Evolutionary conservation across 1,140 invertebrate species (phyloP).

Genomic region (Asbolus verrucosus): DNA sequence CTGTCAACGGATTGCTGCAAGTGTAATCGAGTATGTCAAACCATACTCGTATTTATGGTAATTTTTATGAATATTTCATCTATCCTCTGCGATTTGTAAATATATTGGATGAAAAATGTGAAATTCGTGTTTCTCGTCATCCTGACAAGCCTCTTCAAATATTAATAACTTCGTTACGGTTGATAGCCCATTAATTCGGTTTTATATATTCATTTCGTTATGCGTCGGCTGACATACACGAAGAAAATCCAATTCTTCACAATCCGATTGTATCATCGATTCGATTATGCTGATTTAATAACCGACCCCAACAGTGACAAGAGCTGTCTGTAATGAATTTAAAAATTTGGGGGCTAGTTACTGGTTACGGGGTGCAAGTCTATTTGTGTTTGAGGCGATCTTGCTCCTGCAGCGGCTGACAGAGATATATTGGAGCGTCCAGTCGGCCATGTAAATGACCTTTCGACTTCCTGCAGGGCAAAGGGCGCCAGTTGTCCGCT

Average conservation of each 20-base stretch:
- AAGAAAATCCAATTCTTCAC: slow-evolving; percentile 8
- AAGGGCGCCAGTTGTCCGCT: slow-evolving; percentile 26
- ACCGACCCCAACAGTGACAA: too few species aligned
- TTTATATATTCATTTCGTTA: slow-evolving; percentile 14
- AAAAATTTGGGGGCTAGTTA: too few species aligned
- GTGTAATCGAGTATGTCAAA: slow-evolving; percentile 46
- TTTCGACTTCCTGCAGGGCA: slow-evolving; percentile 29
- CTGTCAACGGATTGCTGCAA: slow-evolving; percentile 41
- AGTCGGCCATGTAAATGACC: slow-evolving; percentile 34
- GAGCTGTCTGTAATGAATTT: too few species aligned
- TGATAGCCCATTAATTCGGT: slow-evolving; percentile 28
- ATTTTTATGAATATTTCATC: slow-evolving; percentile 46
- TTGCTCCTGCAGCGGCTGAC: slow-evolving; percentile 1
- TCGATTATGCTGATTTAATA: not conserved
- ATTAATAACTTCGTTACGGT: slow-evolving; percentile 40
- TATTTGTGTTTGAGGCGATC: slow-evolving; percentile 14
- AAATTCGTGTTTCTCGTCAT: slow-evolving; percentile 40
- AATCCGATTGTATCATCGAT: too few species aligned
- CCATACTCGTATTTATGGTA: slow-evolving; percentile 46
- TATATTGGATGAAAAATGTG: slow-evolving; percentile 46
- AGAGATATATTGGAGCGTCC: slow-evolving; percentile 36
- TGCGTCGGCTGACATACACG: too few species aligned
- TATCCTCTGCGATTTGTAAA: slow-evolving; percentile 44
- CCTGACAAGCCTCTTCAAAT: slow-evolving; percentile 38
- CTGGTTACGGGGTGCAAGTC: too few species aligned